phyloP scores from a whole-genome alignment of 1,140 invertebrate species.

The Drosophila teissieri region DNA sequence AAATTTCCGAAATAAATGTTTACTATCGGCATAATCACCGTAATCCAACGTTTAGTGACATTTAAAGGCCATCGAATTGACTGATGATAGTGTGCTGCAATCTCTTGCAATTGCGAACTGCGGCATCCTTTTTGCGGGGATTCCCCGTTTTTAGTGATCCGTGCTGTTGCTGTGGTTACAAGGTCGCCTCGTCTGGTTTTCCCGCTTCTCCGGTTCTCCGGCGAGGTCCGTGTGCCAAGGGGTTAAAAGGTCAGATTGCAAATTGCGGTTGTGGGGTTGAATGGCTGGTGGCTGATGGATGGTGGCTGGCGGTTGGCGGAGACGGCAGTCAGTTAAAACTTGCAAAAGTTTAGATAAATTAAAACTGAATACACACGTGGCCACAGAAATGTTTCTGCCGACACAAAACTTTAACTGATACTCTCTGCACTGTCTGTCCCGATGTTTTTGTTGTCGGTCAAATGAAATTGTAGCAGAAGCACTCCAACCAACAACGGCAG shows the following conservation, averaged over 20 bases:
- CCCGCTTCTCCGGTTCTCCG: not conserved
- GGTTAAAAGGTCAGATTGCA: conserved; percentile 82
- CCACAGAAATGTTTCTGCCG: conserved; percentile 39
- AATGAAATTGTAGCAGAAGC: conserved; percentile 61
- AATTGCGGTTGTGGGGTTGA: conserved; percentile 44
- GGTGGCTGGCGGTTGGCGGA: no score
- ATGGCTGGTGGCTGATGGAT: no score
- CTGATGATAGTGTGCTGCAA: conserved; percentile 9
- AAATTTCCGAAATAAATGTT: conserved; percentile 17
- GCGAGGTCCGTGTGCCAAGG: conserved; percentile 27
- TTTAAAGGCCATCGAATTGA: conserved; percentile 33
- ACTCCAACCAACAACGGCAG: conserved; percentile 39
- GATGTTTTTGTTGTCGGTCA: conserved; percentile 58
- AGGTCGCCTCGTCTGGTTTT: conserved; percentile 52
- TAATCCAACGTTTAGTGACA: conserved; percentile 6
- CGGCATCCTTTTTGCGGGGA: conserved; percentile 5
- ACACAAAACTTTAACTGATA: conserved; percentile 34
- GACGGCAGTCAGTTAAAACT: conserved; percentile 52
- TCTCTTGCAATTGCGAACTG: not conserved
- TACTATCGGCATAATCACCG: conserved; percentile 8
- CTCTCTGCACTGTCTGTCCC: not conserved
- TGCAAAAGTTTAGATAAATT: conserved; percentile 73
- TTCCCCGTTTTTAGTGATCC: conserved; percentile 6
- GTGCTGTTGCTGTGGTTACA: conserved; percentile 77
- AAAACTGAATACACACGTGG: conserved; percentile 68